These are phyloP conservation scores for Oncorhynchus tshawytscha DNA, from an alignment of 2,113 vertebrate species.

Conservation along the genomic window DNA sequence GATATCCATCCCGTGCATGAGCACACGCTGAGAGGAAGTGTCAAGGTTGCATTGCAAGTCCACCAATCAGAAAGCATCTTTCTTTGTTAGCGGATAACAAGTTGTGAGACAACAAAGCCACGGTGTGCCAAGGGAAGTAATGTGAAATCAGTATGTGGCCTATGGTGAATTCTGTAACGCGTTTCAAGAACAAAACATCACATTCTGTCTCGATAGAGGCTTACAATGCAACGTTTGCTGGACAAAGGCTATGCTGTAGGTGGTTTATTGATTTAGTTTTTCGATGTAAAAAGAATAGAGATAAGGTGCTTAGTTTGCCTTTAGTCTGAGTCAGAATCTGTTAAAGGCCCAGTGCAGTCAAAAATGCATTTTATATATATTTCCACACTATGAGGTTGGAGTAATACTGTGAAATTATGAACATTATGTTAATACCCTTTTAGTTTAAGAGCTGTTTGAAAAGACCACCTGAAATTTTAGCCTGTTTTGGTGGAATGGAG, in stretches of 20 bases:
- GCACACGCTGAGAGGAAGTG: not conserved
- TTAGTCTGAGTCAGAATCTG: too few species aligned
- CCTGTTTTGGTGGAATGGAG: too few species aligned
- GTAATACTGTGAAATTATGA: too few species aligned
- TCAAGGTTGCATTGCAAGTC: not conserved
- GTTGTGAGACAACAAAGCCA: slow-evolving; percentile 11
- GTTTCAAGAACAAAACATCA: slow-evolving; percentile 21
- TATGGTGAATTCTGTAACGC: slow-evolving; percentile 37
- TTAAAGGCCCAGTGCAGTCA: too few species aligned
- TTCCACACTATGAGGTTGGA: too few species aligned
- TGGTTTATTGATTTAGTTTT: slow-evolving; percentile 51
- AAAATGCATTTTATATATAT: too few species aligned
- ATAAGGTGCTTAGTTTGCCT: not conserved
- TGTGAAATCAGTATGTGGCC: slow-evolving; percentile 28
- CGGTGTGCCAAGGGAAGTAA: slow-evolving; percentile 3
- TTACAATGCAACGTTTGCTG: slow-evolving; percentile 20
- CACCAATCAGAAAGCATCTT: not conserved
- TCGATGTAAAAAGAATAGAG: slow-evolving; percentile 44
- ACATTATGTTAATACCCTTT: too few species aligned
- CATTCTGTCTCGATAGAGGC: not conserved
- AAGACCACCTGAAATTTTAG: too few species aligned
- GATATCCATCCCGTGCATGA: slow-evolving; percentile 3
- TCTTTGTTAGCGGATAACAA: slow-evolving; percentile 10
- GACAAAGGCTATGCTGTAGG: slow-evolving; percentile 40
- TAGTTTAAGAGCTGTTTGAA: too few species aligned